Conservation (phyloP, 1,140 invertebrate genomes). For the Drosophila insularis region DNA sequence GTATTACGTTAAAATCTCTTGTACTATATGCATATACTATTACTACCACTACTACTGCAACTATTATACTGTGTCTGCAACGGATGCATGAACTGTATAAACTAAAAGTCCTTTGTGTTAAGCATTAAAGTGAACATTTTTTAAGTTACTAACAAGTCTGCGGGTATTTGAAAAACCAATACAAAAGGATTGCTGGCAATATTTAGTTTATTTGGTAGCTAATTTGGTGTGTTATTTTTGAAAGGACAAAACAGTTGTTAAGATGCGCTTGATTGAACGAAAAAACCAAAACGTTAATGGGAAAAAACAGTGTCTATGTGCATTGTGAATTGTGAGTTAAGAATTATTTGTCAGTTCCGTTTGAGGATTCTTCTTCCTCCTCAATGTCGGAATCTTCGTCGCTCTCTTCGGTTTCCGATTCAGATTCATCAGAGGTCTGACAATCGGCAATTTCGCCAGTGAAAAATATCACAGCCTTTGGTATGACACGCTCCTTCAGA, state of each 20-base stretch:
- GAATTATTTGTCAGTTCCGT: constrained; percentile 40
- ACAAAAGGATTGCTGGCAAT: neutral
- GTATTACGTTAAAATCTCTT: constrained; percentile 47
- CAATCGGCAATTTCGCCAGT: constrained; percentile 89
- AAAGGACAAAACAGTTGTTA: constrained; percentile 44
- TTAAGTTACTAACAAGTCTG: neutral
- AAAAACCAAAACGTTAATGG: neutral
- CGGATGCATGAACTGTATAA: constrained; percentile 55
- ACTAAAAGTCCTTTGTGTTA: constrained; percentile 44
- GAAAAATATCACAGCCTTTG: constrained; percentile 93
- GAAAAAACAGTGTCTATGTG: constrained; percentile 8
- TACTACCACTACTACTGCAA: constrained; percentile 8
- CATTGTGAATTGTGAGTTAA: neutral
- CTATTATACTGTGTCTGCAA: neutral
- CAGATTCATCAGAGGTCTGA: constrained; percentile 63
- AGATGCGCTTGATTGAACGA: constrained; percentile 23
- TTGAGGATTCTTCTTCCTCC: constrained; percentile 55
- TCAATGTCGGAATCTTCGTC: constrained; percentile 84
- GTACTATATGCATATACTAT: constrained; percentile 30
- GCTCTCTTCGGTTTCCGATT: constrained; percentile 87
- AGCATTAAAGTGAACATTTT: constrained; percentile 50
- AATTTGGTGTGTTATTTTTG: neutral
- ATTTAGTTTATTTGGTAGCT: constrained; percentile 57
- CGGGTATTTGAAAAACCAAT: constrained; percentile 28
- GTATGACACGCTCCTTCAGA: constrained; percentile 92